phyloP scores from a whole-genome alignment of 2,888 invertebrate species.

The Pristionchus mayeri region DNA sequence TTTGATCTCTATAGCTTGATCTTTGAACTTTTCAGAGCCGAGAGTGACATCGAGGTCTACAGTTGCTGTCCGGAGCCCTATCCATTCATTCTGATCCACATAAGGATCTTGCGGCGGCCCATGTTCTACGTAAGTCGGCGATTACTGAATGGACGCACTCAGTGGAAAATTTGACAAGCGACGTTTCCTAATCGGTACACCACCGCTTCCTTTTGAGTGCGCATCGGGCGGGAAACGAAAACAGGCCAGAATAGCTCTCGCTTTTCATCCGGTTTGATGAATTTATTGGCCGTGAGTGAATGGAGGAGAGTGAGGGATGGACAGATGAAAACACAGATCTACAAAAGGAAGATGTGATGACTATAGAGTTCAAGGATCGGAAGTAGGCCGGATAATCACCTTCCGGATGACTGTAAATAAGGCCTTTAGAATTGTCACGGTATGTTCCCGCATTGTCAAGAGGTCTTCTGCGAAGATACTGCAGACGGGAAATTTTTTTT shows the following conservation, averaged over 20 bases:
- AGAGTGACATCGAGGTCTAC: slow-evolving; percentile 84
- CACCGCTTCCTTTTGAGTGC: background rate
- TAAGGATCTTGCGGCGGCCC: slow-evolving; percentile 85
- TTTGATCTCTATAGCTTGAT: background rate
- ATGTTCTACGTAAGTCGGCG: slow-evolving; percentile 79
- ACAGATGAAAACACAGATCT: background rate
- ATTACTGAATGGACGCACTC: background rate
- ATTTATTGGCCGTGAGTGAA: background rate
- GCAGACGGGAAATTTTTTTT: no score
- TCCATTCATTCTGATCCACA: slow-evolving; percentile 88
- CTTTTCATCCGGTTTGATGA: slow-evolving; percentile 5
- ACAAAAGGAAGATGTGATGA: no score
- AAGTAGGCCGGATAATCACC: no score
- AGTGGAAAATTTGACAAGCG: background rate
- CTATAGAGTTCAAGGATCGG: no score
- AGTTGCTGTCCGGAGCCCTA: slow-evolving; percentile 87
- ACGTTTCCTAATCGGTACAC: background rate
- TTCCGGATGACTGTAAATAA: no score
- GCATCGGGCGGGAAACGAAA: background rate
- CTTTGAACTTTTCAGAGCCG: slow-evolving; percentile 56
- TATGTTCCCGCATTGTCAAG: no score
- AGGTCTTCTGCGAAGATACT: no score
- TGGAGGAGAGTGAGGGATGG: background rate
- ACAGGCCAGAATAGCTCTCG: background rate
- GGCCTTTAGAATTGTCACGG: no score